Base-by-base conservation (phyloP, 2,888 invertebrate genomes). In the Ochropacha duplaris region DNA sequence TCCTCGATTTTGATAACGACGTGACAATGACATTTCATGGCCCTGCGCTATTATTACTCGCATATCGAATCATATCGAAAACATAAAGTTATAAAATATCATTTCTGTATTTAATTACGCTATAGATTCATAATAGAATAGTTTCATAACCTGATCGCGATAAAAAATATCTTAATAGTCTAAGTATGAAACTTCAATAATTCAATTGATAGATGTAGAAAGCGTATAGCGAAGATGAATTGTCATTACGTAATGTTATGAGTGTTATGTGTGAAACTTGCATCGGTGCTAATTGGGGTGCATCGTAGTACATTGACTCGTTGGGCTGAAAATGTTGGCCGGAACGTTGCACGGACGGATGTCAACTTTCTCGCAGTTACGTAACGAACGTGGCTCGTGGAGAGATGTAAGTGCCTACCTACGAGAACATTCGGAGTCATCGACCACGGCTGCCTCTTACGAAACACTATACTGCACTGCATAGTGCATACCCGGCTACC, bases 401-500 rank as follows among this genome's bases (percentile, higher is more conserved):
- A 81, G 87, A 90, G 88, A 90, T 88, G 83, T 71, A 75, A 73
- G 87, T 86, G 44, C 44, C 44, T 44, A 84, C 44, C 44, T 44
- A 84, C 91, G 89, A 86, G 90, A 91, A 91, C 87, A 86, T 92
- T 92, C 90, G 88, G 83, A 88, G 92, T 92, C 92, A 92, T 92
- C 92, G 92, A 92, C 92, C 92, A 92, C 88, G 83, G 83, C 74
- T 79, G 63, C 52, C 73, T 83, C 85, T 92, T 91, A 91, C 90
- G 91, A 90, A 90, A 91, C 78, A 66, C 44, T 44, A 72, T 73
- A 72, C 74, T 77, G 71, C 72, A 74, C 74, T 77, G 72, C 73
- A 77, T 76, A 79, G n/a, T n/a, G n/a, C n/a, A n/a, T n/a, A n/a
- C n/a, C n/a, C n/a, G n/a, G n/a, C n/a, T n/a, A n/a, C n/a, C n/a